Base-by-base conservation (phyloP, 1,140 invertebrate genomes). In the Drosophila novamexicana region DNA sequence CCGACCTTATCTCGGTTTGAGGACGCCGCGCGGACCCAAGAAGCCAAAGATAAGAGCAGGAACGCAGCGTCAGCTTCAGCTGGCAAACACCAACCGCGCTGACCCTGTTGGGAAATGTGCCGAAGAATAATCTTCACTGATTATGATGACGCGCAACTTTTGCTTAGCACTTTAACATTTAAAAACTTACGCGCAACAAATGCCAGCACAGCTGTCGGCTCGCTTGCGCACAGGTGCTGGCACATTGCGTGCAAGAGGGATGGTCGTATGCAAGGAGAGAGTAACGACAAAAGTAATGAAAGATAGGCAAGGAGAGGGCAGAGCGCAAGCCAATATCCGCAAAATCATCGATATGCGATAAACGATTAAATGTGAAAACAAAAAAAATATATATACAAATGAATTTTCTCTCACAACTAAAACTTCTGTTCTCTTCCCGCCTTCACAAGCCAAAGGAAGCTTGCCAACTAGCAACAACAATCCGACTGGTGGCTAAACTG, bases 91-190 rank as follows among this genome's bases (percentile, higher is more conserved):
- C 34, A 53, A n/a, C 40, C 39, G 40, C 34, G 40, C 22, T 68
- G 70, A 72, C 53, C 69, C 69, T 52, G 8, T 54, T 44, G 32
- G 39, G 32, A 66, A 66, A 50, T 36, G 47, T 59, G 44, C 32
- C 47, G 18, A 59, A 34, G 40, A 54, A 61, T 74, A 69, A 69
- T 69, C 65, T 62, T 37, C 37, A 22, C 36, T 16, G 6, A 42
- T 42, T 62, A 49, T 69, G 50, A 69, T 69, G 71, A 74, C 65
- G 64, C 64, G 56, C 54, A 32, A 73, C 56, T 62, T 63, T 73
- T 59, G 47, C 54, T 74, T 62, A 42, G 65, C 65, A 62, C 71
- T 74, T 74, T 74, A 74, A 74, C 71, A 74, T 74, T 69, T 74
- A 42, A 53, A 50, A 72, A 74, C 42, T 18, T 68, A 69, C 56